Evolutionary conservation across 2,113 vertebrate genomes (phyloP), one percentile per base, ranked within the genome.

Genomic region (Tinamus guttatus): DNA sequence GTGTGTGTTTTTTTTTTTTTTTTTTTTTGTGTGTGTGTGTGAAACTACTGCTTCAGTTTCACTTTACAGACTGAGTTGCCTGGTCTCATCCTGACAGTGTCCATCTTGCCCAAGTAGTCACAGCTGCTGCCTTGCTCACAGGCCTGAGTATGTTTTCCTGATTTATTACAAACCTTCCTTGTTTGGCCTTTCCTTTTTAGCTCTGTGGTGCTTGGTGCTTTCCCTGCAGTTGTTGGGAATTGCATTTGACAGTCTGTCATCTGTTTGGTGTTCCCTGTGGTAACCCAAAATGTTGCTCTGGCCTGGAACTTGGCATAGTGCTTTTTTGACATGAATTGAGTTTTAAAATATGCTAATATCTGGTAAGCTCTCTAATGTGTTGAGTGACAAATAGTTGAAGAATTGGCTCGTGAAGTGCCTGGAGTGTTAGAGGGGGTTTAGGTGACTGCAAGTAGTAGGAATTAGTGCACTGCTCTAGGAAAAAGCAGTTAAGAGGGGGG

Each of bases 41-140:
- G 90, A 71, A 81, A 75, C 30, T 81, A 80, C 38, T 74, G 0
- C 47, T 77, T 85, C 81, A 81, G 80, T 94, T 96, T 84, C 21
- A 4, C 58, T 88, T 90, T 62, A 85, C 60, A 93, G 88, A 81
- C 68, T 11, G 86, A 95, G 87, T 79, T 78, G 82, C 92, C 93
- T 96, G 60, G 22, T 95, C 90, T 96, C 52, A 90, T 93, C 94
- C 88, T 90, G 80, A 63, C 80, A 1, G 6, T 93, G 81, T 94
- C 4, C 41, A 51, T 95, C 68, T 95, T 90, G 41, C 80, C 24
- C 47, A 88, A 94, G 92, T 41, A 87, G 82, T 49, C 45, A 62
- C 95, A 97, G 94, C 95, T 97, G 95, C 86, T 91, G 90, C n/a
- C 92, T 96, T 95, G 88, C 89, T 96, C 95, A 87, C 38, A 95